Evolutionary conservation across 2,797 vertebrate species (phyloP).

Genomic region (Ceryle rudis): DNA sequence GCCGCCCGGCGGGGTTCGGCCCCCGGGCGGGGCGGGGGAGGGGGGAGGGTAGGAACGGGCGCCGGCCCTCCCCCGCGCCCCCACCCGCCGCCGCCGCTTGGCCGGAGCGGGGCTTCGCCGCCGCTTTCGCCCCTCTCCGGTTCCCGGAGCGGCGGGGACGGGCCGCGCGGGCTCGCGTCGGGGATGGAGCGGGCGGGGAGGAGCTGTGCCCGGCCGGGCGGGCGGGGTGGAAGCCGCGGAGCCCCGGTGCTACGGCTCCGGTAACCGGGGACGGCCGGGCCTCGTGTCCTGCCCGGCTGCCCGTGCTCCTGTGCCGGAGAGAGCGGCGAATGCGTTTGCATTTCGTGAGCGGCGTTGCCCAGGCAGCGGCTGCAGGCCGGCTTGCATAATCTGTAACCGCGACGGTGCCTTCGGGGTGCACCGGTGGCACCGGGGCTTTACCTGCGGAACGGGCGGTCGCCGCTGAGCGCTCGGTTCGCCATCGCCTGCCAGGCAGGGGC

Average conservation of each 20-base stretch:
- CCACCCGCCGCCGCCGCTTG: background rate
- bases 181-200: background rate
- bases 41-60: background rate
- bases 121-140: background rate
- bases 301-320: background rate
- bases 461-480: background rate
- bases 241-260: background rate
- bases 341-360: background rate
- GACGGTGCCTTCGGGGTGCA: background rate
- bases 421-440: background rate
- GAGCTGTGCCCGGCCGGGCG: background rate
- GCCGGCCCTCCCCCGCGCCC: background rate
- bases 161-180: background rate
- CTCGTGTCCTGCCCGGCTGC: rapidly evolving
- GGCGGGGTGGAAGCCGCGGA: background rate
- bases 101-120: background rate
- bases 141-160: background rate
- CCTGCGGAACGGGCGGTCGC: rapidly evolving
- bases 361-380: background rate
- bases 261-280: background rate
- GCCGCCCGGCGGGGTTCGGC: background rate
- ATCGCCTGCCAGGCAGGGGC: rapidly evolving
- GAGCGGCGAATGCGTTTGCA: background rate
- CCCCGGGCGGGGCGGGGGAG: too few relatives aligned
- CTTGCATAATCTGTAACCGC: background rate